Base-by-base conservation (phyloP, 2,797 vertebrate species). In the Clarias fuscus region DNA sequence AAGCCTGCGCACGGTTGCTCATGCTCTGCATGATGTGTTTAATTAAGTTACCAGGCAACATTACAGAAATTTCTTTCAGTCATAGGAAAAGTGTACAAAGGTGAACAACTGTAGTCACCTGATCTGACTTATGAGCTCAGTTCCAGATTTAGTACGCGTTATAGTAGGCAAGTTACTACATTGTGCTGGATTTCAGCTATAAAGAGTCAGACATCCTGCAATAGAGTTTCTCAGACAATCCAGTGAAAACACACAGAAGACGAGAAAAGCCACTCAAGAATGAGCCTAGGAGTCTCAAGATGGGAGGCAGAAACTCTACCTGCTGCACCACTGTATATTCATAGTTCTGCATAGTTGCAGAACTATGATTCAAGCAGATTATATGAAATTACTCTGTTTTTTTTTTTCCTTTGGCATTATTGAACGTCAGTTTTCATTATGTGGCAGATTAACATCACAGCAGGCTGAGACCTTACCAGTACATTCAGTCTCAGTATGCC, bases 361-460 rank as follows among this genome's bases (percentile, higher is more conserved):
- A 80, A 24, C 33, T 22, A 22, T 61, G 20, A 22, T 37, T 79
- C 24, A 62, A 79, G 59, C 11, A 62, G 20, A 2, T 2, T 56
- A 83, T 53, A 13, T 83, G 68, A 56, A 37, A 17, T 83, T 62
- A 56, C 53, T 65, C 58, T 75, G 40, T 27, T 30, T 53, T 8
- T 22, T 43, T 71, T 37, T 71, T 48, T n/a, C 22, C 37, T 10
- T 48, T 33, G 10, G 48, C 40, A 82, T 61, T 4, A 43, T 48
- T 48, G 48, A 48, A 48, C 7, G 70, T 68, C 70, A 56, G 65
- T 77, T 86, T 65, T 86, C 56, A 48, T 64, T 40, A 67, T n/a
- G 86, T 20, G 2, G 56, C 76, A 33, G 18, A 59, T 90, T 77
- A 78, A 80, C 83, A 81, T 88, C 53, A 84, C 58, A 85, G 73